Evolutionary conservation across 2,797 vertebrate genomes (phyloP), one percentile per base, ranked within the genome.

Genomic region (Propithecus perrieri): DNA sequence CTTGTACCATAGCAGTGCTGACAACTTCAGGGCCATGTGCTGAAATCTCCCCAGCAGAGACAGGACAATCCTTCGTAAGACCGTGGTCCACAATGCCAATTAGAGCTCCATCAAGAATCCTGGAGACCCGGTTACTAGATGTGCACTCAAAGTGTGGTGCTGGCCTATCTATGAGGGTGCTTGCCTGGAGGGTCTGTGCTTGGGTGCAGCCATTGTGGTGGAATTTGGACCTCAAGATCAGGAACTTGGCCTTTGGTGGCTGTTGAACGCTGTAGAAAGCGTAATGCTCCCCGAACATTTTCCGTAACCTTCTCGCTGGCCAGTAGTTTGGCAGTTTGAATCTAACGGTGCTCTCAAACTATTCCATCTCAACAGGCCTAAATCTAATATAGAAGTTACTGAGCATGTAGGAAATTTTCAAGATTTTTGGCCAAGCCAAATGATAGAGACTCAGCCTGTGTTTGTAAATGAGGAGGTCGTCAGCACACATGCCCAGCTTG

Each of bases 261-360:
- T 63, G 30, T 15, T 63, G 30, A 63, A 63, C 4, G 99, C 99
- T 99, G 99, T 99, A 99, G 98, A 99, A 99, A 96, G 99, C 99
- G 98, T 99, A 99, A 97, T 99, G 99, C 94, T 99, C 99, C 98
- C 99, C 99, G 22, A 99, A 99, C 95, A 99, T 99, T 97, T 99
- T 99, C 99, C 99, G 99, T 96, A 99, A 99, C 95, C 98, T 98
- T 98, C 99, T 99, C 59, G 99, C 99, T 55, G 99, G 99, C 33
- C 99, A 99, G 97, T 99, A 99, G 97, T 99, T 99, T 98, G 99
- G 99, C 91, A 99, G 98, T 98, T 99, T 99, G 98, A 99, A 99
- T 83, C 99, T 99, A 98, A 99, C 99, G 15, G 99, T 99, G 98
- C 99, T 99, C 98, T 99, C 99, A 98, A 99, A 99, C 98, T 99